Base-by-base conservation (phyloP, 2,113 vertebrate genomes). In the Polypterus bichir region DNA sequence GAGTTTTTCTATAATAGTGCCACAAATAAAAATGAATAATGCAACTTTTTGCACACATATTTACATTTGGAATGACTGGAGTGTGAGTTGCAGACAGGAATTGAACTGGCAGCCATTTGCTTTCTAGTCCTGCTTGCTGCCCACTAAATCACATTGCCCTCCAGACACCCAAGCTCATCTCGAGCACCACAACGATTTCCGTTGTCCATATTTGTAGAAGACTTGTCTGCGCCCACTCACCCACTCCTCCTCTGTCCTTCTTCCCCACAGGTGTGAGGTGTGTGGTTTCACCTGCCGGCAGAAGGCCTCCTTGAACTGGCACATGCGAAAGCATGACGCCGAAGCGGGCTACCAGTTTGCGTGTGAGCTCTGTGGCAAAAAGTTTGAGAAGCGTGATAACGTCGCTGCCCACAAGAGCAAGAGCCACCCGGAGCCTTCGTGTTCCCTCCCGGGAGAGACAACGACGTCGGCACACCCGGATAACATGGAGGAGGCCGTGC, bases 241-340 rank as follows among this genome's bases (percentile, higher is more conserved):
- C 53, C 10, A 2, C 0, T 4, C 2, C 2, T 27, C 8, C 2
- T 7, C 7, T 3, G 46, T 27, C 4, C 27, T 60, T 60, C 7
- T 55, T 9, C 9, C 48, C 51, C 1, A 46, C 65, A 92, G 90
- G 77, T 90, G 88, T 5, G 89, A 91, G 73, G 82, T 90, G 63
- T 91, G 89, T 0, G 88, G 89, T 6, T 92, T 89, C 66, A 87
- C 86, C 55, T 91, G 89, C 65, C 80, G 87, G 47, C 90, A 92
- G 56, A 92, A 91, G 59, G 87, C 89, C 4, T 92, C 90, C 10
- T 77, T 91, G 47, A 92, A 92, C 68, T 91, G 89, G 89, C 90
- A 92, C 76, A 88, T 88, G 77, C 74, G 73, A 55, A 89, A 89
- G 51, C 90, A 92, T 0, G 61, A 86, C 2, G 83, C 81, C 0